Evolutionary conservation across 2,888 invertebrate species (phyloP).

Genomic region (Dolichopus griseipennis): DNA sequence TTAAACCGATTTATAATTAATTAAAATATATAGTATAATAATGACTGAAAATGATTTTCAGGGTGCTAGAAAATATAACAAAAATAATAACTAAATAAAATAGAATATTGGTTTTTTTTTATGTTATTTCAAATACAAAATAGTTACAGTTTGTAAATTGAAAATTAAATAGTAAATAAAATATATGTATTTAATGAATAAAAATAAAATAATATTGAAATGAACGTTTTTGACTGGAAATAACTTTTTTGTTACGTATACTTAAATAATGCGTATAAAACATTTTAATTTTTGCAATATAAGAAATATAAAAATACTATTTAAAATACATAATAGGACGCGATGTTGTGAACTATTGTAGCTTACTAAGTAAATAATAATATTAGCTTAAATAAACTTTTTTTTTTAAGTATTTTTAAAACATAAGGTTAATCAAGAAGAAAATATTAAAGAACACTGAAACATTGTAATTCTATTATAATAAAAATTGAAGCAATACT

Average conservation of each 20-base stretch:
- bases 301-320: too few species aligned
- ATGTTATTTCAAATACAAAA: background rate
- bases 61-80: slow-evolving; percentile 37
- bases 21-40: slow-evolving; percentile 25
- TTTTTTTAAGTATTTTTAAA: too few species aligned
- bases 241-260: slow-evolving; percentile 14
- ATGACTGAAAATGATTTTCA: slow-evolving; percentile 44
- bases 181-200: background rate
- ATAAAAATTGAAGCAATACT: too few species aligned
- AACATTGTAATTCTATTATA: too few species aligned
- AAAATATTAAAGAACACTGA: too few species aligned
- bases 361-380: too few species aligned
- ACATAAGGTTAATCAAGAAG: too few species aligned
- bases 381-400: too few species aligned
- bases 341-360: too few species aligned
- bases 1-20: slow-evolving; percentile 12
- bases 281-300: too few species aligned
- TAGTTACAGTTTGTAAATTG: background rate
- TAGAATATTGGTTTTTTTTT: background rate
- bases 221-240: slow-evolving; percentile 23
- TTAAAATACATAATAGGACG: too few species aligned
- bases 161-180: slow-evolving; percentile 12
- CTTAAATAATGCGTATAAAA: background rate
- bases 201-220: slow-evolving; percentile 7
- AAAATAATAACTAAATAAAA: slow-evolving; percentile 13